phyloP scores from a whole-genome alignment of 92 coral and sea anemone genomes.

The Montipora capitata region DNA sequence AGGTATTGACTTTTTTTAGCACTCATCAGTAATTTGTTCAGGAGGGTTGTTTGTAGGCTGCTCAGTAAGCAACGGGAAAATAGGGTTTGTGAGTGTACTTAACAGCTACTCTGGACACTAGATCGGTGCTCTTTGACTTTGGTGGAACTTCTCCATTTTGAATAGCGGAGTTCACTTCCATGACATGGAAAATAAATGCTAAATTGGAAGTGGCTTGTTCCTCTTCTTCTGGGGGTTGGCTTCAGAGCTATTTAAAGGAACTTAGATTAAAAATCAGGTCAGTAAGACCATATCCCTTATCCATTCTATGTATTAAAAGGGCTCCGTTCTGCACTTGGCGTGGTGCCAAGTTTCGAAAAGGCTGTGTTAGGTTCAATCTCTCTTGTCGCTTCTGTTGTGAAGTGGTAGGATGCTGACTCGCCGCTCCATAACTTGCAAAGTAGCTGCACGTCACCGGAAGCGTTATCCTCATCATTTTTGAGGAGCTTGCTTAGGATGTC shows the following conservation, averaged over 20 bases:
- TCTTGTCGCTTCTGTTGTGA: conserved; percentile 52
- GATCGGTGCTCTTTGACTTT: no score
- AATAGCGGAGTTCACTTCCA: no score
- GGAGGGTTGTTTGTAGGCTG: neutral
- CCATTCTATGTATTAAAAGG: conserved; percentile 57
- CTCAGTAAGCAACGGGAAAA: neutral
- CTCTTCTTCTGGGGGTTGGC: no score
- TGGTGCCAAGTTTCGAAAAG: conserved; percentile 42
- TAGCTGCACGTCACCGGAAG: conserved; percentile 55
- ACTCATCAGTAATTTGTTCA: neutral
- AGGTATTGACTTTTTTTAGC: neutral
- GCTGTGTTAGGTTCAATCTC: conserved; percentile 58
- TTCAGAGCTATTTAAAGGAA: no score
- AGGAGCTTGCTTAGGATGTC: conserved; percentile 71
- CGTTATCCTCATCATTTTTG: conserved; percentile 51
- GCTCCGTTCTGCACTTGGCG: conserved; percentile 73
- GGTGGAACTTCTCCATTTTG: no score
- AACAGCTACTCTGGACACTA: no score
- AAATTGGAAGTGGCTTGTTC: no score
- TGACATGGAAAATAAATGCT: no score
- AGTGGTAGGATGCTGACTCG: conserved; percentile 29
- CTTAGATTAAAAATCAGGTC: no score
- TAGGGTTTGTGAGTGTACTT: no score
- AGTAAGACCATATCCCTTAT: conserved; percentile 66
- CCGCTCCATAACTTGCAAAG: conserved; percentile 53